Evolutionary conservation across 2,113 vertebrate species (phyloP).

Genomic region (Porphyrio hochstetteri): DNA sequence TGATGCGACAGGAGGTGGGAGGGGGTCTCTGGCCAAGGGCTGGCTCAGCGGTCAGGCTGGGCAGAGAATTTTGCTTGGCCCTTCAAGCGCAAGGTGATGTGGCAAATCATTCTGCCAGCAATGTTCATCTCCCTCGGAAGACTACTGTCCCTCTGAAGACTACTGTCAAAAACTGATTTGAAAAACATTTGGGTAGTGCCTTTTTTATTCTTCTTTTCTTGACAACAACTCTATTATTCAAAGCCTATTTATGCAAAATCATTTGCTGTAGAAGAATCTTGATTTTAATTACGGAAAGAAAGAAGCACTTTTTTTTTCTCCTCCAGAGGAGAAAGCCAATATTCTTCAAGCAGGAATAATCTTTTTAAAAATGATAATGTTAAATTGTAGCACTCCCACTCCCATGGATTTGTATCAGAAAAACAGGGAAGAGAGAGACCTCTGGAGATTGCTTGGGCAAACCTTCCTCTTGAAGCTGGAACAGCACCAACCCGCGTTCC

Average conservation of each 20-base stretch:
- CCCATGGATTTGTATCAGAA: neutral
- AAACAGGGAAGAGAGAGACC: neutral
- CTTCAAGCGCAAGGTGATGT: constrained; percentile 43
- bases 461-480: neutral
- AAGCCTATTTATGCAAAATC: constrained; percentile 32
- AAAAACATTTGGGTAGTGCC: neutral
- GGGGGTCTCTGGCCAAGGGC: neutral
- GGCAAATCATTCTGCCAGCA: constrained; percentile 20
- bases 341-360: neutral
- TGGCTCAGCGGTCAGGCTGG: neutral
- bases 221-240: constrained; percentile 31
- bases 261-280: constrained; percentile 8
- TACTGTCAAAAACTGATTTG: constrained; percentile 29
- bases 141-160: neutral
- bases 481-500: neutral
- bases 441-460: neutral
- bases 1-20: neutral
- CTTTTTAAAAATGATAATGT: neutral
- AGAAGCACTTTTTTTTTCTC: neutral
- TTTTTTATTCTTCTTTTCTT: neutral
- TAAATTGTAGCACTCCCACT: neutral
- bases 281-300: constrained; percentile 48
- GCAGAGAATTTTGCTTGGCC: constrained; percentile 12
- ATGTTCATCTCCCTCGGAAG: constrained; percentile 8
- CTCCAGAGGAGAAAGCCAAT: neutral